These are phyloP conservation scores for Brachypterus glaber DNA, from an alignment of 2,888 invertebrate genomes.

Conservation along the genomic window DNA sequence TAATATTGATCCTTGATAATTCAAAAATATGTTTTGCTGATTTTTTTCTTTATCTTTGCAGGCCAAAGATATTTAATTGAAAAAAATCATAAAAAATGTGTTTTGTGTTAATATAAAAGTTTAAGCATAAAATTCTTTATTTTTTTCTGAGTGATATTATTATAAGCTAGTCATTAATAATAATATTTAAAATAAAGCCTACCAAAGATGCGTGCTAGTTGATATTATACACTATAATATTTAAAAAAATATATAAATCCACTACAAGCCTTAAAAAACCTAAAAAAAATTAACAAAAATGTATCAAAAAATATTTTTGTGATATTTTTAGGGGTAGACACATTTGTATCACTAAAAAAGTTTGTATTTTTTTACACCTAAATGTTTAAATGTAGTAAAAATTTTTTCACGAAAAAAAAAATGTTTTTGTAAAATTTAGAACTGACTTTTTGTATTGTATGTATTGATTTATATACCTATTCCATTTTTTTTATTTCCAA, in stretches of 20 bases:
- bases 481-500: conserved; percentile 18
- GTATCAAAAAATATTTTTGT: too few species aligned
- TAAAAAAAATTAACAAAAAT: too few species aligned
- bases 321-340: conserved; percentile 25
- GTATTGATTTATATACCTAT: conserved; percentile 11
- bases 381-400: conserved; percentile 18
- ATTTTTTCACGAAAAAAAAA: conserved; percentile 8
- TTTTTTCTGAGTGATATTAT: conserved; percentile 35
- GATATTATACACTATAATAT: conserved; percentile 21
- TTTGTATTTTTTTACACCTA: conserved; percentile 37
- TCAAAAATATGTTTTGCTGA: conserved; percentile 18
- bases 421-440: conserved; percentile 7
- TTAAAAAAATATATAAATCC: conserved; percentile 19
- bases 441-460: conserved; percentile 2
- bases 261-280: conserved; percentile 22
- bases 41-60: conserved; percentile 15
- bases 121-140: conserved; percentile 15
- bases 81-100: too few species aligned
- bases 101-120: too few species aligned
- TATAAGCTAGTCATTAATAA: conserved; percentile 35
- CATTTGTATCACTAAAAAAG: conserved; percentile 31
- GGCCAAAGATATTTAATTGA: too few species aligned
- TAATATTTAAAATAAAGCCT: conserved; percentile 29
- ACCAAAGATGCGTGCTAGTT: conserved; percentile 37
- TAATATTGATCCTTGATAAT: too few species aligned